Evolutionary conservation across 2,888 invertebrate genomes (phyloP), one percentile per base, ranked within the genome.

Genomic region (Tipula confusa): DNA sequence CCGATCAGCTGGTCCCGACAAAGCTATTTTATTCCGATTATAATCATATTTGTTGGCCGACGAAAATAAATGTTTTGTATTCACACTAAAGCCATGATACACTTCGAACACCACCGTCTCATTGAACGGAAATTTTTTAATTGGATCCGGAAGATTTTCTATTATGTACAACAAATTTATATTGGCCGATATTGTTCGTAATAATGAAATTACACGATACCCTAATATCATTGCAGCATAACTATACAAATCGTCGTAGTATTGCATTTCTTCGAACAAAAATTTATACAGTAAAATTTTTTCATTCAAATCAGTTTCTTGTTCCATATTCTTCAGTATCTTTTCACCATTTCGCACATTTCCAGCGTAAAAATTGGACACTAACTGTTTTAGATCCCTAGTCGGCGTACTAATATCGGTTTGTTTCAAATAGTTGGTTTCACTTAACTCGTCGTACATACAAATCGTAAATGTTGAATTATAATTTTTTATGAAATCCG

Each of bases 191-290:
- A 15, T n/a, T 4, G 29, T 15, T 29, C 80, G 80, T n/a, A 80
- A 5, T 9, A 80, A 29, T 7, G 80, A 80, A 15, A 29, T 29
- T 13, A 80, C 31, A 2, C 80, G 80, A 80, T 80, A 80, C 0
- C 80, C 31, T 9, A 80, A n/a, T 29, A 80, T 80, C 80, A 80
- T 80, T n/a, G 6, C 80, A 9, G 80, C 80, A 29, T 7, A 29
- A 1, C 29, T 80, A n/a, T 80, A 80, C 9, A 80, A 80, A 29
- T 80, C 80, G 2, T 80, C 80, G 15, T 29, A 31, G n/a, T 29
- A 80, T 24, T 80, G 29, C 80, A 80, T 80, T 29, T 29, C 31
- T 7, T 80, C 80, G 80, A 29, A 80, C n/a, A 80, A 80, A 80
- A 80, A 80, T 80, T 80, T 80, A 29, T 80, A 80, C 1, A 29